phyloP scores from a whole-genome alignment of 2,888 invertebrate genomes.

The Cantharis rufa region DNA sequence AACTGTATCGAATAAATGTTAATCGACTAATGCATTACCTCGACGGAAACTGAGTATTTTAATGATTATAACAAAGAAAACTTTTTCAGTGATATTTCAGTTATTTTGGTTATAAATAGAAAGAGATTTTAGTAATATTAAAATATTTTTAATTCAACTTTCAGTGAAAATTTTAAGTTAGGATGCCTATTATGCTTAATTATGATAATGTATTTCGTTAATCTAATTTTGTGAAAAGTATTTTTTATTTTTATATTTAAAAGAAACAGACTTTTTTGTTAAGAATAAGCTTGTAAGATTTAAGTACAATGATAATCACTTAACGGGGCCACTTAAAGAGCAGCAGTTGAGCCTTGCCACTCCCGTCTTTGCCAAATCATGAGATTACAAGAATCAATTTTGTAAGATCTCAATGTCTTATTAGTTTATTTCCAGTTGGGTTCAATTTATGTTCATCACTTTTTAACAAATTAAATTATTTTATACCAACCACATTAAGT shows the following conservation, averaged over 20 bases:
- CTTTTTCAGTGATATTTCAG: background rate
- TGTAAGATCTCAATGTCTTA: slow-evolving; percentile 11
- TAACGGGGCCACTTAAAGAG: slow-evolving; percentile 16
- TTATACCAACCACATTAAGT: background rate
- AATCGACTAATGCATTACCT: background rate
- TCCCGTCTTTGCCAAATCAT: slow-evolving; percentile 24
- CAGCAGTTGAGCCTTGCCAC: slow-evolving; percentile 16
- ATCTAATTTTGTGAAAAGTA: background rate
- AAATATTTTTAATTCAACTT: background rate
- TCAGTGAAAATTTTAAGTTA: background rate
- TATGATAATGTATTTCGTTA: background rate
- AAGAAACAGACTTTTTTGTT: background rate
- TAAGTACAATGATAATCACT: slow-evolving; percentile 21
- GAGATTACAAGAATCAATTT: slow-evolving; percentile 25
- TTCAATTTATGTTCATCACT: background rate
- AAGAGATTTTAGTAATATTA: background rate
- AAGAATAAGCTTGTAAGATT: slow-evolving; percentile 13
- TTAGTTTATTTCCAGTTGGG: slow-evolving; percentile 5
- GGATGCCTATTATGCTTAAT: background rate
- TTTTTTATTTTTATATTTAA: background rate
- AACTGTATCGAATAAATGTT: background rate
- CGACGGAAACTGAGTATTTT: background rate
- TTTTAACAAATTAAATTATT: background rate
- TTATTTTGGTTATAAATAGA: background rate
- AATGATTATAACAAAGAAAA: background rate